Base-by-base conservation (phyloP, 2,888 invertebrate species). In the Apamea epomidion region DNA sequence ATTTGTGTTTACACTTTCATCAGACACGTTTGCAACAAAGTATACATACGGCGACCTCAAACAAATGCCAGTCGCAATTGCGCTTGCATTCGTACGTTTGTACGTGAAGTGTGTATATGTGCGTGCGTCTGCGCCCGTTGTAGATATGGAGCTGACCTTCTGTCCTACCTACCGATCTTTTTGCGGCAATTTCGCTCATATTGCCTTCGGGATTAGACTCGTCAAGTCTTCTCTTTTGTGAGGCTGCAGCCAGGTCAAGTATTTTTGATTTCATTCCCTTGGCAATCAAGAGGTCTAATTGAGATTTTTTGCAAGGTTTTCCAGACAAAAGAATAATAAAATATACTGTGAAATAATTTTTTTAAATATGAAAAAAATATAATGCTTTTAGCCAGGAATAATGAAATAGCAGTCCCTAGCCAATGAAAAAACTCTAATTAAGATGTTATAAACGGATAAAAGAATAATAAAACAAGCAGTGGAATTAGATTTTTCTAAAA, bases 231-330 rank as follows among this genome's bases (percentile, higher is more conserved):
- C 37, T 45, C 37, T 83, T 76, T 81, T 76, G 18, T 82, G 21
- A 65, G 2, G 29, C 48, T 82, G 84, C 79, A 79, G 45, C n/a
- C 32, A 14, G 64, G 84, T 79, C 84, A 79, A 84, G 72, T 54
- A 70, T 60, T 77, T 83, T 69, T 58, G 25, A 77, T 76, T 64
- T 58, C 1, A 65, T 51, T 83, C n/a, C 37, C 78, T 21, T 48
- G 64, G 45, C 69, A 64, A 58, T 83, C 21, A 58, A 16, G 37
- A 76, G 58, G n/a, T 48, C 25, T 76, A 76, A 69, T 58, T 64
- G 29, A 29, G 25, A 64, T 69, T 76, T 62, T 69, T 54, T n/a
- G 16, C 16, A 2, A 69, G 14, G 16, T 18, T 82, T 75, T 79
- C 37, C 37, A 16, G 10, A 74, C 25, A 32, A 82, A 51, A 67